Conservation (phyloP, 2,113 vertebrate genomes). For the Oophaga pumilio region DNA sequence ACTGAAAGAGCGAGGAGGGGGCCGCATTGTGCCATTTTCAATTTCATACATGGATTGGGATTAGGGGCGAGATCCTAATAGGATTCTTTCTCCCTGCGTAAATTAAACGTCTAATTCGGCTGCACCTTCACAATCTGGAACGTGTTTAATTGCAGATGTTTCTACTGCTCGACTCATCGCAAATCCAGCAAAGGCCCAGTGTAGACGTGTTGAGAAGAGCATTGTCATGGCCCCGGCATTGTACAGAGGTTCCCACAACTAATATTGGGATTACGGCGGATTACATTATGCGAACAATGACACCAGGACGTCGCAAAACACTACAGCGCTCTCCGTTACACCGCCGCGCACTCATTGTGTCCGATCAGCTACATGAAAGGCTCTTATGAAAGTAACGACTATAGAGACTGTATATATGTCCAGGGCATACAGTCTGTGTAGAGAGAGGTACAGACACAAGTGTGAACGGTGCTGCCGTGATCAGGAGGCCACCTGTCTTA, state of each 20-base stretch:
- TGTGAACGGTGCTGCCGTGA: no score
- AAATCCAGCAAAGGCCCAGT: not conserved
- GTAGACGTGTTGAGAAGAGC: constrained; percentile 8
- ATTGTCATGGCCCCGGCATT: not conserved
- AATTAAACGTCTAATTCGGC: not conserved
- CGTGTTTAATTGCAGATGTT: constrained; percentile 26
- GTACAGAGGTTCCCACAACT: not conserved
- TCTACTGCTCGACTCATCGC: not conserved
- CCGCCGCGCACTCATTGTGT: not conserved
- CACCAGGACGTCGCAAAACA: not conserved
- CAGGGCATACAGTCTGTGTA: no score
- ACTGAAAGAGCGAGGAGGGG: constrained; percentile 67
- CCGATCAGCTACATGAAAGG: not conserved
- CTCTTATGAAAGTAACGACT: not conserved
- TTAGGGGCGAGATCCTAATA: constrained; percentile 20
- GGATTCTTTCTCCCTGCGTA: constrained; percentile 12
- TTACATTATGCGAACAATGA: not conserved
- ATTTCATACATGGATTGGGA: constrained; percentile 49
- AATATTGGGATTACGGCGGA: not conserved
- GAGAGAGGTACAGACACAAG: no score
- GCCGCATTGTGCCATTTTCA: constrained; percentile 59
- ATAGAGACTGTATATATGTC: not conserved
- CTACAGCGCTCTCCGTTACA: not conserved
- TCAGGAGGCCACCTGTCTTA: no score
- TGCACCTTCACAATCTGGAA: not conserved